Percentiles rank a stretch among this genome's conserved stretches.
Conservation (phyloP, 2,113 vertebrate genomes). For the Proteles cristata region DNA sequence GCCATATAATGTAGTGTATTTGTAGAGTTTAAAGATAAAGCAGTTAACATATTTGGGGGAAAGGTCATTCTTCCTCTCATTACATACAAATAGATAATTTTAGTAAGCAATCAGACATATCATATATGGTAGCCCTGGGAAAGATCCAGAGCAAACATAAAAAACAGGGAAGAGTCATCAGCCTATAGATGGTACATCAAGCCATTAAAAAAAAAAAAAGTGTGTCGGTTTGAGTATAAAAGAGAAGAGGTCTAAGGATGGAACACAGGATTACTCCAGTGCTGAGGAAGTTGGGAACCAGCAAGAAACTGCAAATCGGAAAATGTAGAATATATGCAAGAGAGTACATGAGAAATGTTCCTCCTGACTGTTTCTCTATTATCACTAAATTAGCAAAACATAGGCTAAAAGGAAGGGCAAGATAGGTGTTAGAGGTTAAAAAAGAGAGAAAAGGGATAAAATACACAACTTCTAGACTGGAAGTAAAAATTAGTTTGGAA, state of each 20-base stretch:
- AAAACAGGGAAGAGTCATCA: not conserved
- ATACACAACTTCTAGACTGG: not conserved
- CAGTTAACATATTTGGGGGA: not conserved
- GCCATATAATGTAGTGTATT: not conserved
- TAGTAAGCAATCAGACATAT: not conserved
- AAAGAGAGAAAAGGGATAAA: not conserved
- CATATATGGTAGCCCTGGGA: not conserved
- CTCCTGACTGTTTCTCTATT: not conserved
- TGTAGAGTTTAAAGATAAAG: not conserved
- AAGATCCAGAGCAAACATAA: not conserved
- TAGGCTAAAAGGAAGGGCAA: rapidly evolving
- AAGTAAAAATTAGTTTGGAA: not conserved
- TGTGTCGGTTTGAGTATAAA: not conserved
- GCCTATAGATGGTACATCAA: not conserved
- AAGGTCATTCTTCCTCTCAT: not conserved
- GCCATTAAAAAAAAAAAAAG: not conserved
- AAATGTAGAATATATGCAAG: not conserved
- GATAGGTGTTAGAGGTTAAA: not conserved
- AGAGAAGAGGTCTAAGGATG: not conserved
- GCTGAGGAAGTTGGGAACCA: not conserved
- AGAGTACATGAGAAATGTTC: not conserved
- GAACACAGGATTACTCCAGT: not conserved
- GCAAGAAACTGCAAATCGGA: not conserved
- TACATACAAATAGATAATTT: not conserved
- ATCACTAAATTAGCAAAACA: not conserved